A percentile compares a stretch with the other conserved stretches of the same genome.
phyloP scores from a whole-genome alignment of 2,888 invertebrate species.

The Chirona hameri region DNA sequence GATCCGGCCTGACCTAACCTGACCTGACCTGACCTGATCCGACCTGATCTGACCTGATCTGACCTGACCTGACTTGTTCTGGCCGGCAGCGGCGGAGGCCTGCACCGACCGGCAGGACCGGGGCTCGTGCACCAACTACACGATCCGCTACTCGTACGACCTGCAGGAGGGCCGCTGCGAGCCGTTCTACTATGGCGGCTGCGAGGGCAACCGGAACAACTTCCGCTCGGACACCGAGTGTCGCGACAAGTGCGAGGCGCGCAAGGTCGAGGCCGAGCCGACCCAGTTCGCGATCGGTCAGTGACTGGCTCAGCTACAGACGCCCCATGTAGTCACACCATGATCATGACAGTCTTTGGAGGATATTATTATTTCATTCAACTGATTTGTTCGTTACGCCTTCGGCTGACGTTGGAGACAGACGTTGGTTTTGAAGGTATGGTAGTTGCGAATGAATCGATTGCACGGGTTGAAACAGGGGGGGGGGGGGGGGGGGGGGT shows the following conservation, averaged over 20 bases:
- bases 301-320: neutral
- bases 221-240: conserved; percentile 68
- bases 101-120: conserved; percentile 65
- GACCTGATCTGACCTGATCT: neutral
- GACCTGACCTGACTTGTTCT: conserved; percentile 52
- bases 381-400: no score
- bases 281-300: conserved; percentile 39
- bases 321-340: no score
- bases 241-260: conserved; percentile 58
- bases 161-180: conserved; percentile 67
- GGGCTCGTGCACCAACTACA: conserved; percentile 67
- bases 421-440: no score
- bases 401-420: no score
- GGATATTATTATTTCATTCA: no score
- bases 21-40: neutral
- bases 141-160: conserved; percentile 77
- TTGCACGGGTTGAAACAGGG: no score
- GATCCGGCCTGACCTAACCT: neutral
- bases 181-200: conserved; percentile 85
- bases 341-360: no score
- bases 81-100: conserved; percentile 65
- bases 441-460: no score
- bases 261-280: conserved; percentile 28
- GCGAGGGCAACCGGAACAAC: conserved; percentile 86
- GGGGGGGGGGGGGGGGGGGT: no score